Percentiles rank a stretch among this genome's conserved stretches.
phyloP scores from a whole-genome alignment of 2,888 invertebrate species.

The Eilema caniola region DNA sequence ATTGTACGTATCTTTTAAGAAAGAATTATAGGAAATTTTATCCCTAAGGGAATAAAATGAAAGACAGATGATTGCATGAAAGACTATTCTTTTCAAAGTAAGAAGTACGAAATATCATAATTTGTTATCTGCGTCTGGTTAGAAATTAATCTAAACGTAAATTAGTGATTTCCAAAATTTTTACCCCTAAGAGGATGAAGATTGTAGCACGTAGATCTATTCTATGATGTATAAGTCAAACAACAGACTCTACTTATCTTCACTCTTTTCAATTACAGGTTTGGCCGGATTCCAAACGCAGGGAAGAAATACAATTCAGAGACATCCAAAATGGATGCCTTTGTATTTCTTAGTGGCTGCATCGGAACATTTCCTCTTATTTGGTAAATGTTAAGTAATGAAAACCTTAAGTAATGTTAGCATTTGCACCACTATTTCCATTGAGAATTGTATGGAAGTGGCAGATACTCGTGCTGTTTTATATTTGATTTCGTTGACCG shows the following conservation, averaged over 20 bases:
- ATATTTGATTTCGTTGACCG: conserved; percentile 1
- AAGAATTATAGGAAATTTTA: too few relatives aligned
- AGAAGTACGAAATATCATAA: too few relatives aligned
- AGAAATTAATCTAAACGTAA: too few relatives aligned
- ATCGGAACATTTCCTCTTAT: conserved; percentile 26
- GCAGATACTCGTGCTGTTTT: background rate
- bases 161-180: too few relatives aligned
- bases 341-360: conserved; percentile 31
- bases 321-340: conserved; percentile 35
- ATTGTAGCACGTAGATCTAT: background rate
- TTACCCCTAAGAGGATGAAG: background rate
- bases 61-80: too few relatives aligned
- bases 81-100: too few relatives aligned
- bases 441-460: conserved; percentile 1
- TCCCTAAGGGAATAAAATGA: too few relatives aligned
- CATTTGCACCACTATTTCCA: conserved; percentile 24
- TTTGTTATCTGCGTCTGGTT: too few relatives aligned
- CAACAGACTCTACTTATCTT: conserved; percentile 40
- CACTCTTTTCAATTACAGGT: conserved; percentile 49
- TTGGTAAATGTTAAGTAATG: conserved; percentile 25
- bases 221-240: conserved; percentile 26
- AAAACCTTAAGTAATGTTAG: conserved; percentile 23
- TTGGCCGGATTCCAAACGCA: conserved; percentile 44
- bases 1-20: too few relatives aligned
- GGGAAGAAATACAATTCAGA: conserved; percentile 32